These are phyloP conservation scores for Paralinhomoeus sp. DNA, from an alignment of 2,888 invertebrate genomes.

Conservation along the genomic window DNA sequence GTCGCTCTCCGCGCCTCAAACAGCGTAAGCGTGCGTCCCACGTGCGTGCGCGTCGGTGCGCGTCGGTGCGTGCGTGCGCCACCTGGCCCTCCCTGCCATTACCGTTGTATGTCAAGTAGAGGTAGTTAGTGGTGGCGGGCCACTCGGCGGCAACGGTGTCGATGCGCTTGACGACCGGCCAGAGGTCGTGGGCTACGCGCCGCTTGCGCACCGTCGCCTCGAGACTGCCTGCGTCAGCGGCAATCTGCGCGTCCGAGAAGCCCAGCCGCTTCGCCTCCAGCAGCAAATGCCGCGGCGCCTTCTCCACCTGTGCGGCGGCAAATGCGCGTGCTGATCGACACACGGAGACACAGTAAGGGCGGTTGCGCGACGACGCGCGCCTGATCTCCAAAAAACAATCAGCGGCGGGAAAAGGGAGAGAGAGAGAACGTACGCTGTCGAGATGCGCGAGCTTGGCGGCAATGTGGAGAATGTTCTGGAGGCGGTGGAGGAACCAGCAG, in stretches of 20 bases:
- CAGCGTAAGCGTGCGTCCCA: too few species aligned
- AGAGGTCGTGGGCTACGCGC: slow-evolving; percentile 34
- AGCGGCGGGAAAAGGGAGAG: too few species aligned
- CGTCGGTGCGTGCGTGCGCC: too few species aligned
- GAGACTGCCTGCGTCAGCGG: too few species aligned
- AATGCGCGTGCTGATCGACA: too few species aligned
- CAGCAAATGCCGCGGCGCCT: slow-evolving; percentile 35
- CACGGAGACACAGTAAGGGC: too few species aligned
- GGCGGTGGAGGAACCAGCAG: slow-evolving; percentile 78
- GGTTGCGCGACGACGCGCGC: too few species aligned
- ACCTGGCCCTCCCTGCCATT: too few species aligned
- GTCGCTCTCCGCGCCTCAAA: slow-evolving; percentile 51
- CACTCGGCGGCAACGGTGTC: slow-evolving; percentile 98
- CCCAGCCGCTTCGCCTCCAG: slow-evolving; percentile 70
- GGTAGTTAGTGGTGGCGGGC: slow-evolving; percentile 92
- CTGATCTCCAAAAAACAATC: too few species aligned
- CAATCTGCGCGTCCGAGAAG: slow-evolving; percentile 91
- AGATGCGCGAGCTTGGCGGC: background rate
- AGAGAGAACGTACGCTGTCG: slow-evolving; percentile 5
- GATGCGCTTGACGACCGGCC: slow-evolving; percentile 79
- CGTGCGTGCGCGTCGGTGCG: too few species aligned
- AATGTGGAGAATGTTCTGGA: slow-evolving; percentile 65
- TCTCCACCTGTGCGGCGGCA: too few species aligned
- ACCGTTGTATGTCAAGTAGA: slow-evolving; percentile 96
- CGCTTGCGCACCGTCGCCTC: too few species aligned